These are phyloP conservation scores for Heptranchias perlo DNA, from an alignment of 2,113 vertebrate genomes.

Conservation along the genomic window DNA sequence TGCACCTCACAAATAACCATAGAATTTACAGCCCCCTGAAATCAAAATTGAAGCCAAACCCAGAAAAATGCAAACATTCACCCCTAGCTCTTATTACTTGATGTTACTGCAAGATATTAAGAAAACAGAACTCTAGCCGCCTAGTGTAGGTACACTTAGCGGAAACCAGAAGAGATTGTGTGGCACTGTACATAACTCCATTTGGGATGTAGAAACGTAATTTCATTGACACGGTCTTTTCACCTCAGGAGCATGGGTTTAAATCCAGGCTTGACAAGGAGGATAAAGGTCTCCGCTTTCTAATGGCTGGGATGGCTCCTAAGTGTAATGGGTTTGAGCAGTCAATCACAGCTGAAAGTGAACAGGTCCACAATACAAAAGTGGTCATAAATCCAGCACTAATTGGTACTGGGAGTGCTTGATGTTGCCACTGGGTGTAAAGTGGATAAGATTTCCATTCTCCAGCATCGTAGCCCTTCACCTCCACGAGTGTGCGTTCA, in stretches of 20 bases:
- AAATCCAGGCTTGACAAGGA: conserved; percentile 17
- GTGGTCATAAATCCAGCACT: conserved; percentile 27
- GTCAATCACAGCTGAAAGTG: conserved; percentile 18
- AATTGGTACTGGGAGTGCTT: conserved; percentile 18
- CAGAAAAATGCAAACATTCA: neutral
- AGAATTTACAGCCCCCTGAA: neutral
- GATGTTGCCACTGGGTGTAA: conserved; percentile 11
- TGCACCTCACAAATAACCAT: too few species aligned
- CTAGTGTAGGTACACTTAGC: neutral
- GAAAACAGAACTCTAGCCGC: neutral
- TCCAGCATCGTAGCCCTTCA: neutral
- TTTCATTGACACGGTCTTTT: neutral
- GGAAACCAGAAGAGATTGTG: neutral
- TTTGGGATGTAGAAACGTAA: neutral
- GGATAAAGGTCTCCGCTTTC: neutral
- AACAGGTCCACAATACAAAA: neutral
- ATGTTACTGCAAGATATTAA: neutral
- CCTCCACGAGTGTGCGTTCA: neutral
- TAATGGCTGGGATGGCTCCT: conserved; percentile 20
- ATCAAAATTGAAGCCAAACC: neutral
- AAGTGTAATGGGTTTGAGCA: conserved; percentile 13
- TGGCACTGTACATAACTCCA: neutral
- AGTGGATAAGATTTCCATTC: conserved; percentile 29
- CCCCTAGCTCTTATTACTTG: neutral
- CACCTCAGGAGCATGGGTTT: neutral